Conservation (phyloP, 2,888 invertebrate species). For the Lamellibrachia columna region DNA sequence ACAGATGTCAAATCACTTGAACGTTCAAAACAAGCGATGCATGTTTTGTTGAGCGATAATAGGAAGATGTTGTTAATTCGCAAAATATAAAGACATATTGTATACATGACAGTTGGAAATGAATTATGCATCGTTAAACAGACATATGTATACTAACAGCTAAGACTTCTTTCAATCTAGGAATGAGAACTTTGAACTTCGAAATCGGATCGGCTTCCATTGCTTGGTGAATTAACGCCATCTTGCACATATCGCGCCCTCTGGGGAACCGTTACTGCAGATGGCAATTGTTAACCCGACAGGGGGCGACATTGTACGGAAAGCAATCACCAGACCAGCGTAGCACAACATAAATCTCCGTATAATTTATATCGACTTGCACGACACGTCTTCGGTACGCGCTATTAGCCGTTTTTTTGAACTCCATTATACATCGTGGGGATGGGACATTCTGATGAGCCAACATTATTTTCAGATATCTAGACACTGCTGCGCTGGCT, state of each 20-base stretch:
- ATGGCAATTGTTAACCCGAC: not conserved
- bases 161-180: slow-evolving; percentile 21
- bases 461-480: no score
- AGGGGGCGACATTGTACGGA: not conserved
- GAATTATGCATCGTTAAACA: not conserved
- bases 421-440: no score
- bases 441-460: no score
- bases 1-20: no score
- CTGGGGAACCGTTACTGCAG: not conserved
- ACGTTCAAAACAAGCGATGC: not conserved
- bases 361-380: no score
- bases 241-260: not conserved
- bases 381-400: no score
- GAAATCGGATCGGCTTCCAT: slow-evolving; percentile 16
- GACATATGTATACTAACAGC: not conserved
- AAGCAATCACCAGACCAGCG: not conserved
- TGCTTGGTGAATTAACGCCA: not conserved
- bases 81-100: not conserved
- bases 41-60: slow-evolving; percentile 12
- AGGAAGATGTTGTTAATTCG: not conserved
- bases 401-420: no score
- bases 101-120: not conserved
- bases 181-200: slow-evolving; percentile 23
- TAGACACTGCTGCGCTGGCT: no score
- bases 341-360: no score